phyloP scores from a whole-genome alignment of 2,113 vertebrate species.

The Loxodonta africana region DNA sequence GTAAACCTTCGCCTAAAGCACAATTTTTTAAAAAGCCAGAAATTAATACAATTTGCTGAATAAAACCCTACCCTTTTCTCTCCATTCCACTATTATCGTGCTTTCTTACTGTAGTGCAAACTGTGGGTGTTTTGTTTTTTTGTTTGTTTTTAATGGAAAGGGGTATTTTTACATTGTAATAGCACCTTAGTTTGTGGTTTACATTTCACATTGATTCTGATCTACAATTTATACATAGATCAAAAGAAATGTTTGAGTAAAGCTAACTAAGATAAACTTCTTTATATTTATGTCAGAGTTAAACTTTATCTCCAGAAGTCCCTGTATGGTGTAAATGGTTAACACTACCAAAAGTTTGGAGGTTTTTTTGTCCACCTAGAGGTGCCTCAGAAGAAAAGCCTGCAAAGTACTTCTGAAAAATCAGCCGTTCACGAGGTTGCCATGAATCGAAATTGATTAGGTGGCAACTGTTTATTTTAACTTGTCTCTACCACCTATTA shows the following conservation, averaged over 20 bases:
- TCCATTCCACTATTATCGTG: not conserved
- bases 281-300: not conserved
- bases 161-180: slow-evolving; percentile 12
- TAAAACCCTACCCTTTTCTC: not conserved
- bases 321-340: too few species aligned
- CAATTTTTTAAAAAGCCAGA: not conserved
- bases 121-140: too few species aligned
- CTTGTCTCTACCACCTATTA: not conserved
- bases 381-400: too few species aligned
- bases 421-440: too few species aligned
- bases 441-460: too few species aligned
- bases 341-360: too few species aligned
- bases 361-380: too few species aligned
- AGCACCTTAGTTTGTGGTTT: not conserved
- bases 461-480: not conserved
- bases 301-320: not conserved
- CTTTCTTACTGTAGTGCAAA: not conserved
- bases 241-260: not conserved
- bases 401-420: too few species aligned
- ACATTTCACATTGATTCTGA: slow-evolving; percentile 1
- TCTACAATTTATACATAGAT: not conserved
- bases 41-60: not conserved
- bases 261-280: not conserved
- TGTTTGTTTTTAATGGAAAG: not conserved
- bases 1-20: too few species aligned